Conservation (phyloP, 2,797 vertebrate genomes). For the Spinus pinus region DNA sequence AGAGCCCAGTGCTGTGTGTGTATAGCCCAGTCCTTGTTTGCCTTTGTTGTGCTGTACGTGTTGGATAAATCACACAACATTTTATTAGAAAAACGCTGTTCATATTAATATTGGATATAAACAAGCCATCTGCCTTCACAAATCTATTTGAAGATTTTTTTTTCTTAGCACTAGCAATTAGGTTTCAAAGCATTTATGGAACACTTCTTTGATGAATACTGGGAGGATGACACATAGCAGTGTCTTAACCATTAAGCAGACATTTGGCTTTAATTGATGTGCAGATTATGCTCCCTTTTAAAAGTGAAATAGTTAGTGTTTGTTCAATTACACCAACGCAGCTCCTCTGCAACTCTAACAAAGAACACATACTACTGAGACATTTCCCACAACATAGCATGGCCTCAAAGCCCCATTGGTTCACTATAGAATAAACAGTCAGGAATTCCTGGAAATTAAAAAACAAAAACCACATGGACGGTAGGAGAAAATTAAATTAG, state of each 20-base stretch:
- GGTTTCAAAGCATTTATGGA: neutral
- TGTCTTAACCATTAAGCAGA: conserved; percentile 12
- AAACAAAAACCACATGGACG: conserved; percentile 58
- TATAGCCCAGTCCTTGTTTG: neutral
- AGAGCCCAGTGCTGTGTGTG: neutral
- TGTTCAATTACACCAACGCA: conserved; percentile 40
- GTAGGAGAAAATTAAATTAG: conserved; percentile 64
- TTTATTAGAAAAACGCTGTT: conserved; percentile 37
- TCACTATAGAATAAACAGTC: conserved; percentile 62
- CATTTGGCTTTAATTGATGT: conserved; percentile 49
- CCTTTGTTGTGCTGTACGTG: neutral
- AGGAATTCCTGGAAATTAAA: conserved; percentile 63
- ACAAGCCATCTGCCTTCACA: conserved; percentile 14
- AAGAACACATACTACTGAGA: conserved; percentile 33
- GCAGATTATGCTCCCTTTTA: conserved; percentile 8
- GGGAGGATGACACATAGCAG: neutral
- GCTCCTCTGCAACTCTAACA: conserved; percentile 37
- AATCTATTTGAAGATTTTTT: conserved; percentile 4
- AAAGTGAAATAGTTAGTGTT: conserved; percentile 28
- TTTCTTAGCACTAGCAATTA: neutral
- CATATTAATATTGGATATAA: conserved; percentile 22
- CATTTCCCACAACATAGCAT: conserved; percentile 32
- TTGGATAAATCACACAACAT: conserved; percentile 26
- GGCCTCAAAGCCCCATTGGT: conserved; percentile 39
- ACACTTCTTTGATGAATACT: neutral